Conservation (phyloP, 2,888 invertebrate genomes). For the Cheilosia soror region DNA sequence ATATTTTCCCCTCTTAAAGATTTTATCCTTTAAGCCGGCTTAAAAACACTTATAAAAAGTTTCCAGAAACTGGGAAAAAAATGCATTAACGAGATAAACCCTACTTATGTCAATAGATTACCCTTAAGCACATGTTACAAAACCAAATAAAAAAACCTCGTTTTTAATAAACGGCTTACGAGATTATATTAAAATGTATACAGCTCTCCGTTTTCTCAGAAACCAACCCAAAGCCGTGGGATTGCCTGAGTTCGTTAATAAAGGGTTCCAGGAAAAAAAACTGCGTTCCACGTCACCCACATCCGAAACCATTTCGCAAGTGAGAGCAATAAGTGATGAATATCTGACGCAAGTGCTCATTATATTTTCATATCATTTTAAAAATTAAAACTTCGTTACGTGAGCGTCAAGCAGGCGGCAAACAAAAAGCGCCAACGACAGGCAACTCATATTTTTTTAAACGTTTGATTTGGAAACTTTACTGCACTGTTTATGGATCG, state of each 20-base stretch:
- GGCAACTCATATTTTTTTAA: conserved; percentile 6
- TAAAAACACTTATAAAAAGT: no score
- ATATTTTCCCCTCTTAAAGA: no score
- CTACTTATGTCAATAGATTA: no score
- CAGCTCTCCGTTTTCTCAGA: neutral
- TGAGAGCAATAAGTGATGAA: neutral
- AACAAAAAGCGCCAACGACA: neutral
- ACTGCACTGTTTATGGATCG: conserved; percentile 26
- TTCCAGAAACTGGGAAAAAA: no score
- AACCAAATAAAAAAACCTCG: neutral
- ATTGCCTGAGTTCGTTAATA: neutral
- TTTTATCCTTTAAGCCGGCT: no score
- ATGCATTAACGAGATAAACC: no score
- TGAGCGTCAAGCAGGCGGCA: neutral
- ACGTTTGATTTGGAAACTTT: conserved; percentile 34
- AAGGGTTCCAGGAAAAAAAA: neutral
- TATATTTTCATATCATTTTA: conserved; percentile 4
- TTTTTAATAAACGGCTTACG: neutral
- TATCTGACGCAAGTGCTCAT: conserved; percentile 2
- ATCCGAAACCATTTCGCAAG: neutral
- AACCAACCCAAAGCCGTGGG: neutral
- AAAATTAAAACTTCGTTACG: conserved; percentile 27
- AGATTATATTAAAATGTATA: neutral
- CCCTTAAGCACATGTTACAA: no score
- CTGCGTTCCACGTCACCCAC: neutral